A percentile compares a stretch with the other conserved stretches of the same genome.
Evolutionary conservation across 2,888 invertebrate genomes (phyloP).

Genomic region (Coelinius sp.): DNA sequence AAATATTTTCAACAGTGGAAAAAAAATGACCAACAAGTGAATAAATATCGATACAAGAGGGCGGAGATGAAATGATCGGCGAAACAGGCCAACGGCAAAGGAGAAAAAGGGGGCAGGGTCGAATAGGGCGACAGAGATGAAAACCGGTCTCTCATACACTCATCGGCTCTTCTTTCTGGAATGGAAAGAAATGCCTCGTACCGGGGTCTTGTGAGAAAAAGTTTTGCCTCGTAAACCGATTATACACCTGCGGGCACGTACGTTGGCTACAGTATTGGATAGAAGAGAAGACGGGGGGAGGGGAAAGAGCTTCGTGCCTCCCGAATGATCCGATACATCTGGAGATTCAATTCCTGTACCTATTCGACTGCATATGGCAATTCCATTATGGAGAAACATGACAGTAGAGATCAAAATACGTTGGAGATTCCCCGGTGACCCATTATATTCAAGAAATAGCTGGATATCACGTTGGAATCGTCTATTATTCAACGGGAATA

Average conservation of each 20-base stretch:
- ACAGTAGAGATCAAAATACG: conserved; percentile 7
- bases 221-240: conserved; percentile 53
- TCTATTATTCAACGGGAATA: neutral
- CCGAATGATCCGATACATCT: neutral
- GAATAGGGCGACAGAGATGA: conserved; percentile 17
- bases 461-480: neutral
- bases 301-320: conserved; percentile 13
- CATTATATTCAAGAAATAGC: neutral
- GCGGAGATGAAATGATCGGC: conserved; percentile 2
- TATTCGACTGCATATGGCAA: conserved; percentile 12
- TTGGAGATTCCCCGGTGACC: neutral
- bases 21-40: conserved; percentile 15
- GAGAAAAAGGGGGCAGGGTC: conserved; percentile 26
- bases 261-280: conserved; percentile 12
- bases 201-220: conserved; percentile 26
- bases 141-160: conserved; percentile 38
- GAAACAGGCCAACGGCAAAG: conserved; percentile 15
- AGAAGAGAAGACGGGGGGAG: conserved; percentile 8
- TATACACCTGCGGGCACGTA: conserved; percentile 54
- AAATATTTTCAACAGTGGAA: conserved; percentile 19
- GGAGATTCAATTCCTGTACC: conserved; percentile 4
- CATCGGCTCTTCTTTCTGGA: neutral
- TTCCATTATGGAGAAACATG: conserved; percentile 13
- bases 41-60: conserved; percentile 15
- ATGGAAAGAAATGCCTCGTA: conserved; percentile 30